phyloP scores from a whole-genome alignment of 2,888 invertebrate species.

The Acholoe squamosa region DNA sequence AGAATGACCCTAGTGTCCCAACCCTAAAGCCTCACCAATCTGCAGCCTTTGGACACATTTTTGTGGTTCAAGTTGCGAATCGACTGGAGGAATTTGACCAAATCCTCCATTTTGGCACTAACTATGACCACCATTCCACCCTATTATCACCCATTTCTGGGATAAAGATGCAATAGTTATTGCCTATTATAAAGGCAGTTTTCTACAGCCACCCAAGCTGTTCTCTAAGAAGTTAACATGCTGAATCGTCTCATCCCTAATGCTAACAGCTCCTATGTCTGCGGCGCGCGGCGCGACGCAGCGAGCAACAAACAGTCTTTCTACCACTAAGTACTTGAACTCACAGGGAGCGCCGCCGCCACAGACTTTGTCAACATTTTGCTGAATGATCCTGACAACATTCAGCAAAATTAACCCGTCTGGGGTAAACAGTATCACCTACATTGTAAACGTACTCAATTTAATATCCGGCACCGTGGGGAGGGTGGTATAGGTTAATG shows the following conservation, averaged over 20 bases:
- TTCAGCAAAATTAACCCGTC: slow-evolving; percentile 54
- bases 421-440: slow-evolving; percentile 26
- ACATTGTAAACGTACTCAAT: slow-evolving; percentile 45
- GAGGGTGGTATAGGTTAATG: not conserved
- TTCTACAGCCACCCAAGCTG: not conserved
- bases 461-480: slow-evolving; percentile 19
- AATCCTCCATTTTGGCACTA: no score
- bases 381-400: slow-evolving; percentile 53
- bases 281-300: not conserved
- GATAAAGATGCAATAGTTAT: not conserved
- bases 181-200: not conserved
- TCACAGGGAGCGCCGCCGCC: not conserved
- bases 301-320: slow-evolving; percentile 49
- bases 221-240: slow-evolving; percentile 44
- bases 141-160: no score
- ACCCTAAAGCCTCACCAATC: no score
- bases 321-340: slow-evolving; percentile 44
- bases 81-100: no score
- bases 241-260: slow-evolving; percentile 9
- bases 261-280: not conserved
- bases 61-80: no score
- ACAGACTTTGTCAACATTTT: slow-evolving; percentile 59
- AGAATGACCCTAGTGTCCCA: no score
- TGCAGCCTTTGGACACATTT: no score
- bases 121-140: no score